Evolutionary conservation across 1,140 invertebrate genomes (phyloP).

Genomic region (Adoxophyes honmai): DNA sequence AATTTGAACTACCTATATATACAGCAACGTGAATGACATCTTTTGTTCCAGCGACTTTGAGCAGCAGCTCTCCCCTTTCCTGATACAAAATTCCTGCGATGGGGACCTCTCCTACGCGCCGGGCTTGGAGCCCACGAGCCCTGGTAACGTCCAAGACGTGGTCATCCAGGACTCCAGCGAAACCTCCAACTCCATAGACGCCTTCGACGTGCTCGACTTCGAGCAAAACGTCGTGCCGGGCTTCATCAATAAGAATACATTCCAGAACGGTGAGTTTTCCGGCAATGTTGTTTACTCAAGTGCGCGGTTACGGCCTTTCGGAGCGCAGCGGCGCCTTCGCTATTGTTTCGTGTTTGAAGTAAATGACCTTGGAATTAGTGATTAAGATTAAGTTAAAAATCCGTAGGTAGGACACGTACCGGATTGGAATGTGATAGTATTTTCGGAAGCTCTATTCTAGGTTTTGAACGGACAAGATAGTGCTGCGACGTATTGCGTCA

Average conservation of each 20-base stretch:
- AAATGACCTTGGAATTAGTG: not conserved
- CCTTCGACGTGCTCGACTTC: slow-evolving; percentile 57
- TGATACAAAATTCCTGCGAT: slow-evolving; percentile 63
- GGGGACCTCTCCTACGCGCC: slow-evolving; percentile 32
- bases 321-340: not conserved
- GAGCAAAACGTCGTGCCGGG: slow-evolving; percentile 59
- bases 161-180: slow-evolving; percentile 49
- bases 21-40: not conserved
- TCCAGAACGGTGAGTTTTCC: slow-evolving; percentile 55
- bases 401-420: too few relatives aligned
- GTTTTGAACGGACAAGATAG: too few relatives aligned
- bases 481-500: too few relatives aligned
- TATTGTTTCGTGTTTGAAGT: not conserved
- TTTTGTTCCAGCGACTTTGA: slow-evolving; percentile 62
- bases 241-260: slow-evolving; percentile 63
- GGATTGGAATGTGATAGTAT: too few relatives aligned
- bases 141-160: slow-evolving; percentile 43
- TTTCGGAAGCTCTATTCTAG: too few relatives aligned
- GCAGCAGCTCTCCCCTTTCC: slow-evolving; percentile 65
- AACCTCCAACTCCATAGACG: slow-evolving; percentile 42
- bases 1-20: too few relatives aligned
- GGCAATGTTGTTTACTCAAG: too few relatives aligned
- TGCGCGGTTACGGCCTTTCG: not conserved
- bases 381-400: too few relatives aligned
- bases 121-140: slow-evolving; percentile 37